Conservation (phyloP, 2,888 invertebrate genomes). For the Onthophagus sagittarius region DNA sequence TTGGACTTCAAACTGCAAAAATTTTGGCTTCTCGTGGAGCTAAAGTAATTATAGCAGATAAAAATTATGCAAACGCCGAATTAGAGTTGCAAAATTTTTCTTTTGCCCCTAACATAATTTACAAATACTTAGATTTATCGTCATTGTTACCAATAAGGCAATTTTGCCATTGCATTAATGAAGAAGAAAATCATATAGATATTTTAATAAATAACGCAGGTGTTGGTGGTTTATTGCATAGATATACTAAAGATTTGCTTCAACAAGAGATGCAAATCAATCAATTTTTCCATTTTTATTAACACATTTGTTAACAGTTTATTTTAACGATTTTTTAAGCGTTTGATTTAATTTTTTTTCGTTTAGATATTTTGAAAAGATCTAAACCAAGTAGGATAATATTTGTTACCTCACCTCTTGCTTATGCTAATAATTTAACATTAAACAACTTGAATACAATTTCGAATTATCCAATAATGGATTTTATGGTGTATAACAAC, state of each 20-base stretch:
- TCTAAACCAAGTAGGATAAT: conserved; percentile 43
- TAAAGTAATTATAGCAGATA: conserved; percentile 22
- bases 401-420: conserved; percentile 46
- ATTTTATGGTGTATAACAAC: conserved; percentile 61
- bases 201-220: conserved; percentile 66
- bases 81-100: conserved; percentile 40
- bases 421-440: conserved; percentile 62
- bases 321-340: not conserved
- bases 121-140: conserved; percentile 52
- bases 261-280: conserved; percentile 64
- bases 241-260: conserved; percentile 58
- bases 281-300: conserved; percentile 71
- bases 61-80: conserved; percentile 43
- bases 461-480: conserved; percentile 51
- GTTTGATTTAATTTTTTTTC: conserved; percentile 20
- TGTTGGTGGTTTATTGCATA: conserved; percentile 48
- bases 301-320: conserved; percentile 60
- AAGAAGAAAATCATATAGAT: conserved; percentile 54
- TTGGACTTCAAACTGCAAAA: conserved; percentile 22
- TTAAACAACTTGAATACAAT: conserved; percentile 70
- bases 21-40: conserved; percentile 19
- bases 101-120: conserved; percentile 40
- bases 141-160: conserved; percentile 54
- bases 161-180: conserved; percentile 59
- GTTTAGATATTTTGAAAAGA: conserved; percentile 43